Conservation (phyloP, 2,888 invertebrate genomes). For the Callinectes sapidus region DNA sequence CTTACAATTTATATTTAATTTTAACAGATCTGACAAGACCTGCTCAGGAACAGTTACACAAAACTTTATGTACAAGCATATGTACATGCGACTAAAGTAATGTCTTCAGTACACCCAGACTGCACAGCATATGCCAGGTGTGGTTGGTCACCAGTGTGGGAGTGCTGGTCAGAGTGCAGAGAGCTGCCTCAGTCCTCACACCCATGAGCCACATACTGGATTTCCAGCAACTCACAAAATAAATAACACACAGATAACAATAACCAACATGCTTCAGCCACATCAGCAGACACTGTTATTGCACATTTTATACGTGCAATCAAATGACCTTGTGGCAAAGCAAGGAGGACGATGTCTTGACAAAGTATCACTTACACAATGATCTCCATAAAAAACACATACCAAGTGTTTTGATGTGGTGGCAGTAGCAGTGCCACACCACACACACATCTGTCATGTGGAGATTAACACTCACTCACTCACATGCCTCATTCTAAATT, state of each 20-base stretch:
- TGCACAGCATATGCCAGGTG: background rate
- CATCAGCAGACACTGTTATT: background rate
- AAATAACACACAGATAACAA: conserved; percentile 29
- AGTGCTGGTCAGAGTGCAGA: background rate
- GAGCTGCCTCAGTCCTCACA: background rate
- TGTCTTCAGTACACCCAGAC: conserved; percentile 24
- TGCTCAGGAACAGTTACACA: conserved; percentile 30
- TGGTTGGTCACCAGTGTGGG: background rate
- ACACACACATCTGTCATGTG: background rate
- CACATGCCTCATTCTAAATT: background rate
- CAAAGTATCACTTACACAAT: background rate
- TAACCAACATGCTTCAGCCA: background rate
- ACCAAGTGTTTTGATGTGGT: background rate
- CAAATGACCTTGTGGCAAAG: background rate
- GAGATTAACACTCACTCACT: background rate
- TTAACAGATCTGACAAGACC: conserved; percentile 27
- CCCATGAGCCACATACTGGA: background rate
- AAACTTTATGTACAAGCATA: conserved; percentile 53
- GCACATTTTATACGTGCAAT: background rate
- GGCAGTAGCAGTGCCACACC: background rate
- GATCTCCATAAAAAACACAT: background rate
- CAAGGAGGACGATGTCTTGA: background rate
- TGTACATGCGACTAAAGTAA: conserved; percentile 46
- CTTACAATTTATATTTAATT: conserved; percentile 19
- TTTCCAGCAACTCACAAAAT: conserved; percentile 9